These are phyloP conservation scores for Periphyllus acericola DNA, from an alignment of 2,888 invertebrate genomes.

Conservation along the genomic window DNA sequence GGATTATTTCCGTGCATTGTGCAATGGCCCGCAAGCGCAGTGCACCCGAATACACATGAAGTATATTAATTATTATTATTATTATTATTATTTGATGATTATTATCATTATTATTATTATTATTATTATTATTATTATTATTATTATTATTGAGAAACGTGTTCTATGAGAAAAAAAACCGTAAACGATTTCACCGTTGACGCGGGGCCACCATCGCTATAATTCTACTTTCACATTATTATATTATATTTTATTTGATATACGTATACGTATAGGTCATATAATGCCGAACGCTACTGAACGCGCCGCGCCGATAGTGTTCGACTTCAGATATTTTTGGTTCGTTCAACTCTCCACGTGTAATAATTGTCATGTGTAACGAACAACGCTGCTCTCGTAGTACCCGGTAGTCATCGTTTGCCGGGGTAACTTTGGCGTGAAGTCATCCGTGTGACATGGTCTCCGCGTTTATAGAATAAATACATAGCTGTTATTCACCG, in stretches of 20 bases:
- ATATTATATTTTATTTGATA: neutral
- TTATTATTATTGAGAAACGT: conserved; percentile 12
- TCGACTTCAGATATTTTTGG: conserved; percentile 11
- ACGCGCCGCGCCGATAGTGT: neutral
- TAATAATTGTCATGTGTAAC: no score
- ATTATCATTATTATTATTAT: neutral
- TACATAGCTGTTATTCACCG: no score
- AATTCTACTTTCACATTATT: conserved; percentile 54
- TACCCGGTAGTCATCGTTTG: no score
- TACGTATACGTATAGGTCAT: no score
- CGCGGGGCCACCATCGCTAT: neutral
- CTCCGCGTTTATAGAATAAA: no score
- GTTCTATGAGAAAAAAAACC: conserved; percentile 36
- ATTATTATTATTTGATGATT: neutral
- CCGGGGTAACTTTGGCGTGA: no score
- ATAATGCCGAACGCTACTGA: neutral
- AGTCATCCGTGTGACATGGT: no score
- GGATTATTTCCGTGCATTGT: no score
- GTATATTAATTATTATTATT: neutral
- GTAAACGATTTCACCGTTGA: conserved; percentile 51
- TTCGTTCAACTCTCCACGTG: conserved; percentile 22
- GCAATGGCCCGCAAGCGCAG: no score
- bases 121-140: neutral
- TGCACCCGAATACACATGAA: no score
- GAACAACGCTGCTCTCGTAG: no score